A percentile compares a stretch with the other conserved stretches of the same genome.
These are phyloP conservation scores for Caenorhabditis inopinata DNA, from an alignment of 1,140 invertebrate genomes.

Conservation along the genomic window DNA sequence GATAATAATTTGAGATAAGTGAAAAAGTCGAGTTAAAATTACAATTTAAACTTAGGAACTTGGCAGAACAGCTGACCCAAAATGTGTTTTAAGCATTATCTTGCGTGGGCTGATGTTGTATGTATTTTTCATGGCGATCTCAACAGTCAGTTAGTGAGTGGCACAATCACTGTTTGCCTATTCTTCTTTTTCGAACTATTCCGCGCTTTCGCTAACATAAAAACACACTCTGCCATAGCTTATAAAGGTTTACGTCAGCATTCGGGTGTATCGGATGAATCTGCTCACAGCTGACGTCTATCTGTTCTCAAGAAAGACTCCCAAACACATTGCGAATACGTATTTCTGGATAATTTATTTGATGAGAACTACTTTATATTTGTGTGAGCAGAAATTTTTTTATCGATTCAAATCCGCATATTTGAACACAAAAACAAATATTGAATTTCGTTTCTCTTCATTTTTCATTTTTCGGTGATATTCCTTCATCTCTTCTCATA, in stretches of 20 bases:
- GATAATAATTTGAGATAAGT: too few species aligned
- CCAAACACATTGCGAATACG: not conserved
- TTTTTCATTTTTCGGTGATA: not conserved
- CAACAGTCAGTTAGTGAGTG: not conserved
- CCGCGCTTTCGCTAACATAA: not conserved
- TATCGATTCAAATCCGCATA: too few species aligned
- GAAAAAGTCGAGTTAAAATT: too few species aligned
- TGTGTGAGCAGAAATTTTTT: too few species aligned
- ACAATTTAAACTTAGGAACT: too few species aligned
- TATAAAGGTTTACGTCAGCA: not conserved
- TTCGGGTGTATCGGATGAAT: constrained; percentile 11
- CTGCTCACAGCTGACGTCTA: constrained; percentile 20
- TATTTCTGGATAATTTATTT: too few species aligned
- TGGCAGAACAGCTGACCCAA: too few species aligned
- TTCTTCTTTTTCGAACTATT: not conserved
- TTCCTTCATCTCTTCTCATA: not conserved
- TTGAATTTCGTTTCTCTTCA: constrained; percentile 19
- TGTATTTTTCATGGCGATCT: not conserved
- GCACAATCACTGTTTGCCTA: constrained; percentile 27
- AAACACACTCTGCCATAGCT: not conserved
- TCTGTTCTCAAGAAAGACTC: not conserved
- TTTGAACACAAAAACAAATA: constrained; percentile 21
- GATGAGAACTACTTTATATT: too few species aligned
- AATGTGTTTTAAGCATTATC: not conserved
- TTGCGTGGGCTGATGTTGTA: not conserved